Evolutionary conservation across 2,888 invertebrate genomes (phyloP).

Genomic region (Ophion obscuratus): DNA sequence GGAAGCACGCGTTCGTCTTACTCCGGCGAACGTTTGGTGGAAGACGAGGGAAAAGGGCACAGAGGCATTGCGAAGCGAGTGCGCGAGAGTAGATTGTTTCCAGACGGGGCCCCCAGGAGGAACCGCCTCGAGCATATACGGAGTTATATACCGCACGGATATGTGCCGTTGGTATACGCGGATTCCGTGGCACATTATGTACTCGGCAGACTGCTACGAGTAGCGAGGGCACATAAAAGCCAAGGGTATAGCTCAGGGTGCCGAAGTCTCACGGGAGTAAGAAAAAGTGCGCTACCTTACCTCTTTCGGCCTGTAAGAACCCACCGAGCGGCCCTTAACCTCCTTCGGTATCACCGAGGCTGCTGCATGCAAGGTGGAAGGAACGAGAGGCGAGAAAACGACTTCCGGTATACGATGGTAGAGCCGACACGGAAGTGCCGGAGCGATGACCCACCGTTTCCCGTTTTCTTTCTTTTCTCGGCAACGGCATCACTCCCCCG

Average conservation of each 20-base stretch:
- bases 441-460: constrained; percentile 63
- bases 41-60: constrained; percentile 42
- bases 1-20: constrained; percentile 66
- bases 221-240: not conserved
- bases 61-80: constrained; percentile 30
- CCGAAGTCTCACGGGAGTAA: constrained; percentile 48
- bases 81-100: constrained; percentile 66
- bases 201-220: constrained; percentile 8
- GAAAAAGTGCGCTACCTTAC: constrained; percentile 54
- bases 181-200: constrained; percentile 20
- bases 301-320: constrained; percentile 14
- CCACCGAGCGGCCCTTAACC: not conserved
- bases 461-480: constrained; percentile 32
- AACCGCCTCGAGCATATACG: constrained; percentile 33
- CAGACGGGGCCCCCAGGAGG: constrained; percentile 63
- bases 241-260: constrained; percentile 33
- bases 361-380: constrained; percentile 3
- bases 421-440: constrained; percentile 56
- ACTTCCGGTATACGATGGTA: constrained; percentile 60
- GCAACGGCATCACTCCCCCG: not conserved
- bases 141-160: constrained; percentile 53
- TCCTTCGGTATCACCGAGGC: not conserved
- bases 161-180: constrained; percentile 40
- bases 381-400: constrained; percentile 58
- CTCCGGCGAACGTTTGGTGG: constrained; percentile 32